Conservation (phyloP, 2,797 vertebrate genomes). For the Sebastes nivosus region DNA sequence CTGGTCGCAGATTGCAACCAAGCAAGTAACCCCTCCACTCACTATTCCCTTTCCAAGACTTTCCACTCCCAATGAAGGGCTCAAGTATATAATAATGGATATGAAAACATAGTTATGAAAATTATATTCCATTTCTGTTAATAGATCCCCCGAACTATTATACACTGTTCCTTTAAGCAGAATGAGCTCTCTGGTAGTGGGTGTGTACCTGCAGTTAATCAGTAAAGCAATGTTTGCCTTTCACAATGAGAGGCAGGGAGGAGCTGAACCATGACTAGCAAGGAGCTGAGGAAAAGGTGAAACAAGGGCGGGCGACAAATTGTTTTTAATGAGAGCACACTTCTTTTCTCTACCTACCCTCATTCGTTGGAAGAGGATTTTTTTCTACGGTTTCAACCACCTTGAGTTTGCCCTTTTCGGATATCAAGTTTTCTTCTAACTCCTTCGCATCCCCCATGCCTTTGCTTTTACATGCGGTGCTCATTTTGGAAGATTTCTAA, state of each 20-base stretch:
- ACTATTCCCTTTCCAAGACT: neutral
- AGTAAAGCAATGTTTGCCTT: slow-evolving; percentile 35
- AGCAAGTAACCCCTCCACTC: neutral
- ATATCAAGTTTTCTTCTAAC: slow-evolving; percentile 16
- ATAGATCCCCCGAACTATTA: neutral
- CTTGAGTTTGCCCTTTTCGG: slow-evolving; percentile 63
- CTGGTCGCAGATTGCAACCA: neutral
- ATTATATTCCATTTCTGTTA: neutral
- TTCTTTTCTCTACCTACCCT: slow-evolving; percentile 62
- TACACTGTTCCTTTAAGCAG: neutral
- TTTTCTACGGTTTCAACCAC: slow-evolving; percentile 62
- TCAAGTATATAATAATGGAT: neutral
- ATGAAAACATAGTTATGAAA: neutral
- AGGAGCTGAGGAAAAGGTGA: neutral
- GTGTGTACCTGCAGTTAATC: slow-evolving; percentile 28
- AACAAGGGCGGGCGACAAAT: neutral
- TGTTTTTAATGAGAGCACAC: neutral
- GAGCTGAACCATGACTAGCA: neutral
- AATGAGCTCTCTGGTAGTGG: slow-evolving; percentile 3
- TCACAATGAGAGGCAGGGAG: neutral
- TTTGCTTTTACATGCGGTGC: slow-evolving; percentile 7
- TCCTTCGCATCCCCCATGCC: slow-evolving; percentile 59
- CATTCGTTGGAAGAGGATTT: slow-evolving; percentile 60
- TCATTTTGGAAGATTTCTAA: slow-evolving; percentile 72
- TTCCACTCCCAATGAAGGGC: neutral